Evolutionary conservation across 2,113 vertebrate genomes (phyloP).

Genomic region (Sciurus niger): DNA sequence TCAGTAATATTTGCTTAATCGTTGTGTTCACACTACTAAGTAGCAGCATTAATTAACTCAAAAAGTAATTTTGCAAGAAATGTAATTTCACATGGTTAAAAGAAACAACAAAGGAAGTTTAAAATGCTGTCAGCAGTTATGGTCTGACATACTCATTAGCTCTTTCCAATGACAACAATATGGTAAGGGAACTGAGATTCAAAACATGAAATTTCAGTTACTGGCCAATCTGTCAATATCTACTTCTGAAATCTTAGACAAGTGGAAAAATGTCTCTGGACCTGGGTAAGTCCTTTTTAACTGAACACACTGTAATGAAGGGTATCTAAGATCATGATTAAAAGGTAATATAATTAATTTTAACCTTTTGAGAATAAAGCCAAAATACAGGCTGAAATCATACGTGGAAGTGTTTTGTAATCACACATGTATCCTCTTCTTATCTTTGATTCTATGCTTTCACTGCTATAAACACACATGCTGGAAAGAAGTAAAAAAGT

Average conservation of each 20-base stretch:
- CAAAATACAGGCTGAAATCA: neutral
- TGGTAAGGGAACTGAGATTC: neutral
- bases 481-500: neutral
- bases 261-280: neutral
- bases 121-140: neutral
- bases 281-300: neutral
- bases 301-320: neutral
- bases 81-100: neutral
- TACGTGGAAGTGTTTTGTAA: neutral
- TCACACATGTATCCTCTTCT: neutral
- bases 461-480: neutral
- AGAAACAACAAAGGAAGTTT: neutral
- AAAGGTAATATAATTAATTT: neutral
- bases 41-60: neutral
- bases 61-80: neutral
- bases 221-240: neutral
- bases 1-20: neutral
- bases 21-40: neutral
- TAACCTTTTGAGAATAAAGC: neutral
- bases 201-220: neutral
- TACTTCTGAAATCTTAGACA: neutral
- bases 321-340: neutral
- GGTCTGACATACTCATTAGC: fast-evolving
- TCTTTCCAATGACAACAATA: neutral
- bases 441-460: too few species aligned